Evolutionary conservation across 2,113 vertebrate genomes (phyloP).

Genomic region (Climacteris rufus): DNA sequence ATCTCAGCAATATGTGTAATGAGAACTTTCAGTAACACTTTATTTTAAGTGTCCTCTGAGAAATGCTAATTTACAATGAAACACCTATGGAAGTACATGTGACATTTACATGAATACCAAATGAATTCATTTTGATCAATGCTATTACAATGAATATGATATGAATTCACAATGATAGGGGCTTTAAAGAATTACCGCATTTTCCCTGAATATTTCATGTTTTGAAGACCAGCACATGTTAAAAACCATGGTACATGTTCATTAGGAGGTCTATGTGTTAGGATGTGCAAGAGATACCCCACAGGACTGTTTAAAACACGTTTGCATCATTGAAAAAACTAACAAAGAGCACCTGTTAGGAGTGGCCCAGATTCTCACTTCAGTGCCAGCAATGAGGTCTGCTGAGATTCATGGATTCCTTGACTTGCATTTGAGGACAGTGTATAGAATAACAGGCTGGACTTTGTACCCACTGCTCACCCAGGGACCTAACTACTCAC

Average conservation of each 20-base stretch:
- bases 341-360: not conserved
- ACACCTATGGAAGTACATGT: slow-evolving; percentile 83
- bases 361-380: not conserved
- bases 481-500: not conserved
- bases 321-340: not conserved
- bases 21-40: slow-evolving; percentile 84
- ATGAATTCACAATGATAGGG: slow-evolving; percentile 73
- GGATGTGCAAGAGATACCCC: not conserved
- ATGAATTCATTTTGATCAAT: slow-evolving; percentile 85
- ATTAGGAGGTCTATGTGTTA: not conserved
- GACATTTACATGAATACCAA: slow-evolving; percentile 83
- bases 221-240: slow-evolving; percentile 37
- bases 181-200: slow-evolving; percentile 59
- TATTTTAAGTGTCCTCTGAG: slow-evolving; percentile 85
- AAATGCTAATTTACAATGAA: slow-evolving; percentile 84
- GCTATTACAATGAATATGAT: slow-evolving; percentile 76
- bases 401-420: not conserved
- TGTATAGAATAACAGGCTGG: rapidly evolving
- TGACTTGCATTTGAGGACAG: not conserved
- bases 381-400: not conserved
- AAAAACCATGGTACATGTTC: not conserved
- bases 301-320: not conserved
- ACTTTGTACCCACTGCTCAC: not conserved
- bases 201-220: slow-evolving; percentile 64
- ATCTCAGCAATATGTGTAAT: slow-evolving; percentile 81